phyloP scores from a whole-genome alignment of 2,797 vertebrate species.

The Chelon auratus region DNA sequence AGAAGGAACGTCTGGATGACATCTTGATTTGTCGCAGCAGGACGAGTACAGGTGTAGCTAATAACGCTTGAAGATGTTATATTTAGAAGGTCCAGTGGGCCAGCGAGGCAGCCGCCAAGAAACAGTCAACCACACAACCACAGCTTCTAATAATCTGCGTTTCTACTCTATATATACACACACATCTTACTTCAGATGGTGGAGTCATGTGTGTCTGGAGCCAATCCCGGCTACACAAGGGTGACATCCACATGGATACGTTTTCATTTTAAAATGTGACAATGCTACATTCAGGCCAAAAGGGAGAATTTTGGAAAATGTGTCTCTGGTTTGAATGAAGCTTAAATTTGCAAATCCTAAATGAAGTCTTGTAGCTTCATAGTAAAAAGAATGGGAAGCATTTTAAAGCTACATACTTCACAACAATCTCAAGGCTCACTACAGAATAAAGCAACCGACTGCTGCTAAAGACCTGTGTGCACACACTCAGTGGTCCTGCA shows the following conservation, averaged over 20 bases:
- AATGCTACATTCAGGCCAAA: no score
- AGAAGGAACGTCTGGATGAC: not conserved
- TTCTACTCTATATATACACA: not conserved
- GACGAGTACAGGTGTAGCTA: not conserved
- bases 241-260: no score
- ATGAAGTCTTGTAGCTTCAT: no score
- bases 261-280: no score
- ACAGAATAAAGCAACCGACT: not conserved
- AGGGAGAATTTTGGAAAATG: no score
- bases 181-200: not conserved
- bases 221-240: no score
- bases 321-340: no score
- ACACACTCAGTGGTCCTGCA: conserved; percentile 1
- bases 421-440: not conserved
- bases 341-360: no score
- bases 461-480: not conserved
- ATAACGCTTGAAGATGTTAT: not conserved
- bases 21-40: not conserved
- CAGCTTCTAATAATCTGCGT: not conserved
- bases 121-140: not conserved
- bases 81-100: not conserved
- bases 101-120: not conserved
- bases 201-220: no score
- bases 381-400: no score
- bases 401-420: no score